A percentile compares a stretch with the other conserved stretches of the same genome.
Evolutionary conservation across 2,888 invertebrate species (phyloP).

Genomic region (Papilio elwesi): DNA sequence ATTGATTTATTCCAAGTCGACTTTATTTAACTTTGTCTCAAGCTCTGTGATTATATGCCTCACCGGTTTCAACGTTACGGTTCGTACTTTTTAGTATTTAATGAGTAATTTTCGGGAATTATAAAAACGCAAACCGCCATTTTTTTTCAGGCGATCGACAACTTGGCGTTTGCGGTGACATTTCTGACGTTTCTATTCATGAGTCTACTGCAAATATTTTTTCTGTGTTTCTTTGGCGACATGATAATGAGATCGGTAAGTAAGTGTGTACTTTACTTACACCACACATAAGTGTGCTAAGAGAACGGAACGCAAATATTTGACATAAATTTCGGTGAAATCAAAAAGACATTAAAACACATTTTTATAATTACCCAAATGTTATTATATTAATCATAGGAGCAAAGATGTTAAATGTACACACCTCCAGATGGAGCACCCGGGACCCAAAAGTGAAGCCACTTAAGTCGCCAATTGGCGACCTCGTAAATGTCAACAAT

Average conservation of each 20-base stretch:
- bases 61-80: constrained; percentile 64
- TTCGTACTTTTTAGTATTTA: constrained; percentile 42
- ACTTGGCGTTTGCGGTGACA: constrained; percentile 51
- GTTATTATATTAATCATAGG: no score
- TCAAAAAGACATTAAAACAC: no score
- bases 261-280: constrained; percentile 26
- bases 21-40: constrained; percentile 58
- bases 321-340: no score
- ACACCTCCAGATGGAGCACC: no score
- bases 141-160: constrained; percentile 56
- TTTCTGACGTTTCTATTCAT: constrained; percentile 58
- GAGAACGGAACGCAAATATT: no score
- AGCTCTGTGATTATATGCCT: constrained; percentile 65
- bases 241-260: constrained; percentile 59
- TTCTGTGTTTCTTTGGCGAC: constrained; percentile 62
- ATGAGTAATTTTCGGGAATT: not conserved
- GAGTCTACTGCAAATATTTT: constrained; percentile 61
- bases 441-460: no score
- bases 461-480: no score
- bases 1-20: constrained; percentile 59
- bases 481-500: no score
- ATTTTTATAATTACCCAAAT: no score
- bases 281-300: no score
- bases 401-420: no score
- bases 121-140: not conserved